Conservation (phyloP, 1,140 invertebrate species). For the Zophobas morio region DNA sequence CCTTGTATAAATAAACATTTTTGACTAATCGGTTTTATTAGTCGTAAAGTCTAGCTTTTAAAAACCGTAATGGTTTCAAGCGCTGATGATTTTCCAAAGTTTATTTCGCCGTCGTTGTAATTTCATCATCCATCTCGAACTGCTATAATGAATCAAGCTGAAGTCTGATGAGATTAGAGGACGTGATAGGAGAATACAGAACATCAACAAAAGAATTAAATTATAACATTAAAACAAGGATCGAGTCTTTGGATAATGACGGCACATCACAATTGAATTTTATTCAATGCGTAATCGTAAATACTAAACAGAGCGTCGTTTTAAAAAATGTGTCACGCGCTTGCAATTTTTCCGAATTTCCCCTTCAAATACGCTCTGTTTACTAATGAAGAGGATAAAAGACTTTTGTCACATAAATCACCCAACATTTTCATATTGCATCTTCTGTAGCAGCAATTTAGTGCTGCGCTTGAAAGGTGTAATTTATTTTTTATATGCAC, state of each 20-base stretch:
- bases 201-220: slow-evolving; percentile 14
- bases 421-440: slow-evolving; percentile 28
- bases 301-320: slow-evolving; percentile 24
- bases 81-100: neutral
- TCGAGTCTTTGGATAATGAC: slow-evolving; percentile 12
- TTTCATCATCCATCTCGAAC: slow-evolving; percentile 7
- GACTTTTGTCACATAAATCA: slow-evolving; percentile 27
- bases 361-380: slow-evolving; percentile 19
- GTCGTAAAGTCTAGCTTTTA: slow-evolving; percentile 1
- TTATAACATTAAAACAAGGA: slow-evolving; percentile 27
- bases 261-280: slow-evolving; percentile 28
- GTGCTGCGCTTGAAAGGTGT: slow-evolving; percentile 5
- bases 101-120: neutral
- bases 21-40: slow-evolving; percentile 28
- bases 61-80: neutral
- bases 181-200: slow-evolving; percentile 1
- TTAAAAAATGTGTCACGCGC: slow-evolving; percentile 35
- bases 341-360: slow-evolving; percentile 38
- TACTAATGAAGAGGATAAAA: slow-evolving; percentile 10
- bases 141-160: slow-evolving; percentile 13
- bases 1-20: slow-evolving; percentile 18
- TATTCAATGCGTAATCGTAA: slow-evolving; percentile 30
- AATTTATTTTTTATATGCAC: slow-evolving; percentile 19
- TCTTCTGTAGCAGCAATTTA: neutral
- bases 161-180: slow-evolving; percentile 25